Evolutionary conservation across 1,140 invertebrate genomes (phyloP).

Genomic region (Bombus terrestris): DNA sequence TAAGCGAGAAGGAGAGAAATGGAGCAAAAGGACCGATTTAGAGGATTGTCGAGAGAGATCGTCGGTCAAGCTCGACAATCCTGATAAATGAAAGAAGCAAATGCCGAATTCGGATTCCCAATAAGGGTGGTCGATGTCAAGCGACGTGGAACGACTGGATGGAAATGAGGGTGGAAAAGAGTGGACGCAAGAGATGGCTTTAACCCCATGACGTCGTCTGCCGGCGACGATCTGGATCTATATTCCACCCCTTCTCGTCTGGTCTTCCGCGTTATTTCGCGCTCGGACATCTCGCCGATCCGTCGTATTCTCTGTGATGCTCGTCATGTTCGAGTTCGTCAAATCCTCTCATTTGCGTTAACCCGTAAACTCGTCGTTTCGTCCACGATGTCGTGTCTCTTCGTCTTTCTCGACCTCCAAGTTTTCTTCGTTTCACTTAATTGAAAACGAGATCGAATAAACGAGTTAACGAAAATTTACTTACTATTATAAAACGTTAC

Average conservation of each 20-base stretch:
- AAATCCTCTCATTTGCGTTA: not conserved
- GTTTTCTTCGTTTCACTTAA: too few species aligned
- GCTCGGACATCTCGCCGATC: constrained; percentile 30
- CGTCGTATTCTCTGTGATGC: constrained; percentile 14
- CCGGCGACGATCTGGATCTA: constrained; percentile 42
- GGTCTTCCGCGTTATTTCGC: constrained; percentile 41
- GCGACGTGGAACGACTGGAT: constrained; percentile 53
- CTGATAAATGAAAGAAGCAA: constrained; percentile 79
- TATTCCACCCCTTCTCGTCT: constrained; percentile 18
- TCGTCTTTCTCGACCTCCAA: not conserved
- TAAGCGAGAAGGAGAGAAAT: not conserved
- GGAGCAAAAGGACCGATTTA: constrained; percentile 34
- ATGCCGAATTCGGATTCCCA: constrained; percentile 68
- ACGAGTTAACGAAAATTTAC: not conserved
- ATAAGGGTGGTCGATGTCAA: constrained; percentile 50
- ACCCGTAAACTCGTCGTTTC: too few species aligned
- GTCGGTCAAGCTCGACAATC: constrained; percentile 72
- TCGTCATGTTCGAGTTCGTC: not conserved
- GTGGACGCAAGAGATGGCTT: constrained; percentile 44
- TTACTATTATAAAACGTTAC: too few species aligned
- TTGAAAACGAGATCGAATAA: too few species aligned
- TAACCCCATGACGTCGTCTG: constrained; percentile 48
- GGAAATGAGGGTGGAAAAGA: constrained; percentile 48
- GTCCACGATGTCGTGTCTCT: too few species aligned
- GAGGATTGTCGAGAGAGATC: constrained; percentile 51